phyloP scores from a whole-genome alignment of 2,113 vertebrate genomes.

The Cheirogaleus medius region DNA sequence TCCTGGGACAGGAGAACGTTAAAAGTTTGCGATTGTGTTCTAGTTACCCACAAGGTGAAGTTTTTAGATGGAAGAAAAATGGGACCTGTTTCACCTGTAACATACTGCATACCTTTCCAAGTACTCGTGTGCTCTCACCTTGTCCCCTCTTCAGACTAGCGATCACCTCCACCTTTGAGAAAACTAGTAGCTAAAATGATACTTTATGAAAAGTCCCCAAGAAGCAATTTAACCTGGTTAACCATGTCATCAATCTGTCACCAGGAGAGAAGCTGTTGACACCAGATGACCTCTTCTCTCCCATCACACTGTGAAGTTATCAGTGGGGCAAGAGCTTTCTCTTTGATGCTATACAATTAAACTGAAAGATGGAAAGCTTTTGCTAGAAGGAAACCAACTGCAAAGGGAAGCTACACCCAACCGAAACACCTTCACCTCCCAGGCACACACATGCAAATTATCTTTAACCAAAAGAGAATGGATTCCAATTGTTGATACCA shows the following conservation, averaged over 20 bases:
- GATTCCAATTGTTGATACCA: not conserved
- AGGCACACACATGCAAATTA: not conserved
- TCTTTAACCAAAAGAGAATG: not conserved
- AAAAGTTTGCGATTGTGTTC: not conserved
- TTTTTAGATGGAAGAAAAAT: not conserved
- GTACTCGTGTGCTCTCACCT: not conserved
- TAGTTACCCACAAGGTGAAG: not conserved
- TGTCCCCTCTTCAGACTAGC: not conserved
- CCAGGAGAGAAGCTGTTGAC: not conserved
- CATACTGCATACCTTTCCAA: not conserved
- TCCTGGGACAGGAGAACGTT: not conserved
- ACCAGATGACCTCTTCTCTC: not conserved
- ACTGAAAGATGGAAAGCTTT: not conserved
- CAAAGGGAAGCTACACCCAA: not conserved
- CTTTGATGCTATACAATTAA: not conserved
- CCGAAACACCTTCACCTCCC: not conserved
- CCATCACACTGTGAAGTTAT: not conserved
- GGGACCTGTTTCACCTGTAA: not conserved
- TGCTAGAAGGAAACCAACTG: not conserved
- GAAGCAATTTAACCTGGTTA: conserved; percentile 52
- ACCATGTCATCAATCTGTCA: conserved; percentile 52
- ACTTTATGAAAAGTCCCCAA: not conserved
- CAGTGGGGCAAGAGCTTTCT: not conserved
- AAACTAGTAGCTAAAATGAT: not conserved
- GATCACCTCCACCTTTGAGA: not conserved